These are phyloP conservation scores for Seladonia tumulorum DNA, from an alignment of 2,888 invertebrate species.

Conservation along the genomic window DNA sequence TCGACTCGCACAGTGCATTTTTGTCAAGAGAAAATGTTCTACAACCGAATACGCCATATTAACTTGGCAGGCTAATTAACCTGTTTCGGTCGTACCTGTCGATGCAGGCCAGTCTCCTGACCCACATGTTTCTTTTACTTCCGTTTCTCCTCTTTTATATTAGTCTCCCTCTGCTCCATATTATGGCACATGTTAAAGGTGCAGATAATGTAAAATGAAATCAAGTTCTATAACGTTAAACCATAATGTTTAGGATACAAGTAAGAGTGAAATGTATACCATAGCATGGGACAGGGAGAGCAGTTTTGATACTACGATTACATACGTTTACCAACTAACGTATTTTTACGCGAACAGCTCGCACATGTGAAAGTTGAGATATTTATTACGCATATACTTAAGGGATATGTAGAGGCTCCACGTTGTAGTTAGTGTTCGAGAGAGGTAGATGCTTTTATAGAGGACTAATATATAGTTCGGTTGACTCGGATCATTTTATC, in stretches of 20 bases:
- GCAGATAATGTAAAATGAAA: neutral
- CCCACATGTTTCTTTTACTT: slow-evolving; percentile 57
- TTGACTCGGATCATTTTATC: slow-evolving; percentile 8
- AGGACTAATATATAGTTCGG: slow-evolving; percentile 12
- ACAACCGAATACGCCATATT: slow-evolving; percentile 64
- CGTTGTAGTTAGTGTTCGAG: neutral
- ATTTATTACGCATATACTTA: slow-evolving; percentile 61
- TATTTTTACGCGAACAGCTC: slow-evolving; percentile 42
- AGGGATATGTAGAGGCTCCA: slow-evolving; percentile 32
- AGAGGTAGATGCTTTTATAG: slow-evolving; percentile 14
- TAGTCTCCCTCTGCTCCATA: neutral
- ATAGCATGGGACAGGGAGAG: neutral
- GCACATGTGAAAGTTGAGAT: slow-evolving; percentile 48
- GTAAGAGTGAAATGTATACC: neutral
- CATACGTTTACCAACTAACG: slow-evolving; percentile 26
- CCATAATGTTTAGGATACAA: neutral
- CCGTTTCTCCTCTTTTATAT: neutral
- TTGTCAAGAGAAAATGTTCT: slow-evolving; percentile 51
- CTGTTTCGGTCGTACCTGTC: slow-evolving; percentile 63
- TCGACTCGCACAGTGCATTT: slow-evolving; percentile 58
- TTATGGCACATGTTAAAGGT: neutral
- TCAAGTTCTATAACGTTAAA: neutral
- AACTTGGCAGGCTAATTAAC: slow-evolving; percentile 74
- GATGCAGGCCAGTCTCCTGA: slow-evolving; percentile 73
- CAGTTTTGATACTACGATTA: slow-evolving; percentile 19